Base-by-base conservation (phyloP, 2,113 vertebrate genomes). In the Dipodomys spectabilis region DNA sequence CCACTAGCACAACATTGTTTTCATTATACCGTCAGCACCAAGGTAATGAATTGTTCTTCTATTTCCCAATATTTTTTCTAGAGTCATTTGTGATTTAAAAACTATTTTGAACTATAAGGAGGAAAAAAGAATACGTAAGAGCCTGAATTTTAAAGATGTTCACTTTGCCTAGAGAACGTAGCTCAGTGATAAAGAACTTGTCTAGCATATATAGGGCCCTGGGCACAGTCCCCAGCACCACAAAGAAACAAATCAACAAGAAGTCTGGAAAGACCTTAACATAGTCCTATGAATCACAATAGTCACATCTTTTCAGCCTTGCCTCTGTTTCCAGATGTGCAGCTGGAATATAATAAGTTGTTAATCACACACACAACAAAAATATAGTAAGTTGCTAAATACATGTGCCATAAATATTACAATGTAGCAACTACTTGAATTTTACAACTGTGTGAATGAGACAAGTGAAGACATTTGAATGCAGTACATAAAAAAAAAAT, bases 381-480 rank as follows among this genome's bases (percentile, higher is more conserved):
- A 57, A 57, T 57, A 28, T 12, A 72, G n/a, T 74, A 57, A 90
- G 25, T 64, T 73, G 7, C 68, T 91, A 88, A 65, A 22, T 75
- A 72, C 62, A 53, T 79, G 74, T 7, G 64, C 1, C n/a, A 97
- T 73, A 79, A 11, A 53, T 68, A 68, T 73, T 91, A 79, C 71
- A 82, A 57, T 71, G 73, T n/a, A 2, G 16, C 18, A 69, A 64
- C 77, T 53, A 81, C 7, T 69, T 93, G 4, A 64, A 72, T 92
- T 64, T 35, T 27, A 57, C 45, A 91, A 79, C n/a, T 45, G 82
- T 3, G 22, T 71, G 44, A 82, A 35, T 88, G 80, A 84, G 27
- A 92, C 87, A 67, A 60, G 75, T 60, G 7, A 22, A 95, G 11
- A 86, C 75, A 49, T 91, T 9, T 82, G 23, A 96, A 86, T 12